Base-by-base conservation (phyloP, 92 coral and sea anemone genomes). In the Epizoanthus fatuus region DNA sequence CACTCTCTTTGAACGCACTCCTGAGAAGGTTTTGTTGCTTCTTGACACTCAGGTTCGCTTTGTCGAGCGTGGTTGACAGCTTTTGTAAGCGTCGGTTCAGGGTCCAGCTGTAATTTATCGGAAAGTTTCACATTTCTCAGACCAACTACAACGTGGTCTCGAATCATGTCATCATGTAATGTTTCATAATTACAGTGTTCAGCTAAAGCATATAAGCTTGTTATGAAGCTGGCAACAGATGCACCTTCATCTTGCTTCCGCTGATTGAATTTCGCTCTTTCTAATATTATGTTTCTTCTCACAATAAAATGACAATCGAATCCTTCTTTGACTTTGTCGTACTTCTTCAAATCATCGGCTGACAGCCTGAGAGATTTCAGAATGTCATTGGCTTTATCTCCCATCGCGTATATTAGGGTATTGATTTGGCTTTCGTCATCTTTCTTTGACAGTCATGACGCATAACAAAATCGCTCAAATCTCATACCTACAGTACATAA, bases 331-430 rank as follows among this genome's bases (percentile, higher is more conserved):
- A 64, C 76, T 64, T 17, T 56, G 38, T 66, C 42, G 29, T 81
- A 81, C 8, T 51, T 45, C 42, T 55, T 81, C 40, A 12, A 59
- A 16, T 69, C 17, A 52, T 68, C 67, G n/a, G 49, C 79, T 3
- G 77, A 63, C 3, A 68, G 52, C 45, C 76, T 17, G 59, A 64
- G 63, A 40, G 84, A 53, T 68, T 60, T 68, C 16, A 81, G 42
- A 64, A 68, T 47, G 55, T 64, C 74, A n/a, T 68, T 66, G 17
- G 86, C 86, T 81, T 42, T 81, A 62, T 81, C 78, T 7, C 92
- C 92, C 88, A 83, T 83, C 25, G 88, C 52, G 15, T 87, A 81
- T 56, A 87, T 87, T 20, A 87, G 74, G 3, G 92, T 84, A 74
- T 75, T 88, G 79, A 88, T 75, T 52, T 88, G 87, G n/a, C 83